phyloP scores from a whole-genome alignment of 1,140 invertebrate genomes.

The Choristoneura fumiferana region DNA sequence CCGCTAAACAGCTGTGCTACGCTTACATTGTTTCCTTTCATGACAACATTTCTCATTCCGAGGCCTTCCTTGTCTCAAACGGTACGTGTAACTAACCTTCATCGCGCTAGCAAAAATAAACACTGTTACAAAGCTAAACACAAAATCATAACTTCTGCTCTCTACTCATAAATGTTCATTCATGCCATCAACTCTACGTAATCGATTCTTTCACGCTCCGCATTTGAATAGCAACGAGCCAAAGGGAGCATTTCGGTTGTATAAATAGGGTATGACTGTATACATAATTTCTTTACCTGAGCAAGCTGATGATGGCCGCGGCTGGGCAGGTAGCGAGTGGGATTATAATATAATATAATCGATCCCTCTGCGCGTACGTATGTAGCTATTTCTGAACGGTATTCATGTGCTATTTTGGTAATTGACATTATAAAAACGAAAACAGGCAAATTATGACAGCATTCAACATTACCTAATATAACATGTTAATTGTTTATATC shows the following conservation, averaged over 20 bases:
- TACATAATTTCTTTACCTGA: constrained; percentile 61
- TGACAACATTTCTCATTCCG: constrained; percentile 33
- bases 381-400: constrained; percentile 18
- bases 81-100: too few relatives aligned
- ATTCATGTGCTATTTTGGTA: background rate
- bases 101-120: too few relatives aligned
- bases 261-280: constrained; percentile 36
- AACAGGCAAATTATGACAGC: too few relatives aligned
- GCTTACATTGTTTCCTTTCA: constrained; percentile 29
- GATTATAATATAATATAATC: constrained; percentile 56
- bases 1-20: constrained; percentile 37
- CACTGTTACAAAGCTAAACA: constrained; percentile 33
- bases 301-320: constrained; percentile 39
- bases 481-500: too few relatives aligned
- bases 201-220: constrained; percentile 18
- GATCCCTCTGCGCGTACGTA: constrained; percentile 29
- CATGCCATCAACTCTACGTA: constrained; percentile 11
- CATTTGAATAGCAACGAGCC: constrained; percentile 32
- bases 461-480: too few relatives aligned
- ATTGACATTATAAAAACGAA: too few relatives aligned
- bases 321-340: constrained; percentile 52
- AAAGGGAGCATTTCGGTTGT: constrained; percentile 38
- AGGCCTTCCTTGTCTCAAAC: too few relatives aligned
- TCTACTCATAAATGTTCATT: constrained; percentile 41
- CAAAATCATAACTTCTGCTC: constrained; percentile 27